Conservation (phyloP, 2,113 vertebrate species). For the Struthio camelus region DNA sequence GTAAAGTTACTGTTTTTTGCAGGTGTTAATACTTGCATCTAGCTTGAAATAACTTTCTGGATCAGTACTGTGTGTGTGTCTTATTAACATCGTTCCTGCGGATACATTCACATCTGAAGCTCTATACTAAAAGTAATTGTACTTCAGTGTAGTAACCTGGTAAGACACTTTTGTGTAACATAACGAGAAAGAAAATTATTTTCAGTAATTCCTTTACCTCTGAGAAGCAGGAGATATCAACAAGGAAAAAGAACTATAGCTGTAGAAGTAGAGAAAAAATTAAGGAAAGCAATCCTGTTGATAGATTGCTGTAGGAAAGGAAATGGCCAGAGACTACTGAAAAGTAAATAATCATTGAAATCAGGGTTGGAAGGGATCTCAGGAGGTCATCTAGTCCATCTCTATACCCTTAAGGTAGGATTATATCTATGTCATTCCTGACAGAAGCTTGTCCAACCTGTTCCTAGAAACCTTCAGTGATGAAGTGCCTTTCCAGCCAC, state of each 20-base stretch:
- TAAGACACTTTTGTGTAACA: not conserved
- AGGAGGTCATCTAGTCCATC: slow-evolving; percentile 54
- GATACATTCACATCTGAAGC: not conserved
- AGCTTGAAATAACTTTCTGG: not conserved
- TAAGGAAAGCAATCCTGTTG: not conserved
- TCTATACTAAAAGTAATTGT: not conserved
- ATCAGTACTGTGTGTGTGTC: not conserved
- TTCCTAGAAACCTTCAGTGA: not conserved
- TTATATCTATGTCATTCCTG: slow-evolving; percentile 5
- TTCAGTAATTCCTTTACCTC: not conserved
- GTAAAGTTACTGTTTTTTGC: not conserved
- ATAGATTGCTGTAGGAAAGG: not conserved
- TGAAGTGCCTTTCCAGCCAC: not conserved
- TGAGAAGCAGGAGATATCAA: not conserved
- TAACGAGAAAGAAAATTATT: not conserved
- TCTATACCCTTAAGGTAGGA: slow-evolving; percentile 34
- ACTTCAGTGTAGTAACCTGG: not conserved
- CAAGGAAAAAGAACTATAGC: not conserved
- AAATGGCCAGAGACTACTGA: not conserved
- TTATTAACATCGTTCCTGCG: not conserved
- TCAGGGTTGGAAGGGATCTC: not conserved
- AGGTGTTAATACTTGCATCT: not conserved
- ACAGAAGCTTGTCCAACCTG: not conserved
- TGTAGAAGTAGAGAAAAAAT: not conserved
- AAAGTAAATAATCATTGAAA: slow-evolving; percentile 11